Percentiles rank a stretch among this genome's conserved stretches.
These are phyloP conservation scores for Smutsia temminckii DNA, from an alignment of 2,797 vertebrate species.

Conservation along the genomic window DNA sequence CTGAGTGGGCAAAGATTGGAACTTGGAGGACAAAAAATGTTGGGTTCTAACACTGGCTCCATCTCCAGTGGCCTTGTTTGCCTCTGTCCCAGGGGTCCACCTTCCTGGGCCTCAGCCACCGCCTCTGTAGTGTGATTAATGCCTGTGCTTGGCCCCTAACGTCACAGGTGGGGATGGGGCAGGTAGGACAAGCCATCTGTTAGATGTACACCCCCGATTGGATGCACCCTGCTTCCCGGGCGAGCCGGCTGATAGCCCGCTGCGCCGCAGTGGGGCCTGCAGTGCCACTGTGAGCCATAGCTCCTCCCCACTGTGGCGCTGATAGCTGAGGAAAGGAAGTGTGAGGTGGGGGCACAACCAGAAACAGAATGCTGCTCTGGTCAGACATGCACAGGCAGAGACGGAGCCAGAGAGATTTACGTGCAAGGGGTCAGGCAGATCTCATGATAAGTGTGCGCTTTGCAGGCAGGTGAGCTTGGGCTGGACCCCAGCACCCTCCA, in stretches of 20 bases:
- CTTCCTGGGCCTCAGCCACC: not conserved
- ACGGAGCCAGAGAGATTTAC: not conserved
- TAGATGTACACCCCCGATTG: not conserved
- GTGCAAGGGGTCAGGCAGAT: rapidly evolving
- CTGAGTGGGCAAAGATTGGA: rapidly evolving
- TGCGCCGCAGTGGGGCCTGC: too few species aligned
- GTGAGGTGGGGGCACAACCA: too few species aligned
- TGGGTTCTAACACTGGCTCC: not conserved
- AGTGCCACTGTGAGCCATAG: not conserved
- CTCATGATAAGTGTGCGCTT: not conserved
- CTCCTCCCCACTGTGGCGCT: not conserved
- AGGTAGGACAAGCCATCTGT: not conserved
- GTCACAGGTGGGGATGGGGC: not conserved
- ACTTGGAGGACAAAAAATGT: not conserved
- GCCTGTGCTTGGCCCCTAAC: not conserved
- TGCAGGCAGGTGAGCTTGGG: too few species aligned
- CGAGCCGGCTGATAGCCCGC: not conserved
- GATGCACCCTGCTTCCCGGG: not conserved
- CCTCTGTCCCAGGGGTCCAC: not conserved
- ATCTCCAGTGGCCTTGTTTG: not conserved
- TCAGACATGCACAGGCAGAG: too few species aligned
- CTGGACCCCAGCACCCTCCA: too few species aligned
- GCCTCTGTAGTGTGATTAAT: too few species aligned
- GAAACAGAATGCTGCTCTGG: not conserved
- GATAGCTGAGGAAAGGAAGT: not conserved